Base-by-base conservation (phyloP, 1,140 invertebrate species). In the Zaprionus davidi region DNA sequence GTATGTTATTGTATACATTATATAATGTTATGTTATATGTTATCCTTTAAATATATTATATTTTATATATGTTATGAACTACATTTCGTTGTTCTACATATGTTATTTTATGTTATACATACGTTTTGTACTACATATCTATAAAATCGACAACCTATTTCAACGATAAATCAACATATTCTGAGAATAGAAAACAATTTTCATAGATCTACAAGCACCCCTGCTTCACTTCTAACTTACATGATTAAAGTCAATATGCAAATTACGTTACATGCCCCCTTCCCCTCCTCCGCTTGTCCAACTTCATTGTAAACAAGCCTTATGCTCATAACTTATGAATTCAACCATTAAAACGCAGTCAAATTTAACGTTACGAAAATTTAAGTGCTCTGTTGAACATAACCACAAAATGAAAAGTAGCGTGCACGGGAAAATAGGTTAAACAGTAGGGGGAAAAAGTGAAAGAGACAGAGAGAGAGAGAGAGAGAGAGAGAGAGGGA, bases 381-480 rank as follows among this genome's bases (percentile, higher is more conserved):
- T 51, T 51, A 51, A 51, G 46, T 51, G 46, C 46, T 51, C 12
- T 51, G 12, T 24, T 20, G 11, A 51, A 51, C 46, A 51, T 24
- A 51, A 24, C 46, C 46, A 51, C 46, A 51, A 24, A 51, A 51
- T 51, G 46, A 51, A 22, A 44, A 17, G 41, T 44, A 6, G 41
- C 7, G n/a, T 17, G 41, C 41, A n/a, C 17, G n/a, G n/a, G n/a
- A 46, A 46, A 51, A 51, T 51, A 51, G 46, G 46, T 51, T 31
- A 58, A 57, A 28, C 53, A 56, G 5, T 15, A n/a, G n/a, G n/a
- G n/a, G n/a, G 41, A 2, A 26, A 64, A n/a, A 65, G 49, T 36
- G 34, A 44, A 64, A 17, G n/a, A 31, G 46, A 5, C 4, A 24
- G 6, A 26, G 46, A 51, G 3, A 55, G 46, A n/a, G 17, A 26